Evolutionary conservation across 1,140 invertebrate genomes (phyloP).

Genomic region (Dufourea novaeangliae): DNA sequence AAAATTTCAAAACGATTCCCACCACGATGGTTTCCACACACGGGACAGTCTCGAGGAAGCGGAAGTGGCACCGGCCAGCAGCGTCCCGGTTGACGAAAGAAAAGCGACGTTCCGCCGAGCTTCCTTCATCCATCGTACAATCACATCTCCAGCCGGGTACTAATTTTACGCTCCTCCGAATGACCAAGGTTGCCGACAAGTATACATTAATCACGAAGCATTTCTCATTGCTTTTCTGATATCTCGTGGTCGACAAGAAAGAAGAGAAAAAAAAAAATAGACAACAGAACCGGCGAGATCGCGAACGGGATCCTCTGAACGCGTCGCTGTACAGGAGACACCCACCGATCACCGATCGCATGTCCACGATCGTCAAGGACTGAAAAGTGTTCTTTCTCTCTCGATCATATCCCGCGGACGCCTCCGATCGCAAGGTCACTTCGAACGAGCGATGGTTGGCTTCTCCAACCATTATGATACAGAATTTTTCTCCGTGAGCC

Average conservation of each 20-base stretch:
- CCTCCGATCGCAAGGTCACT: conserved; percentile 60
- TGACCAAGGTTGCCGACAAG: conserved; percentile 12
- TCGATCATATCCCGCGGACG: conserved; percentile 27
- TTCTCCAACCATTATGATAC: too few species aligned
- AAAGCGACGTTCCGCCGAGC: conserved; percentile 79
- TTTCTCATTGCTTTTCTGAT: too few species aligned
- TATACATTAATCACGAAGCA: neutral
- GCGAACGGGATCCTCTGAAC: too few species aligned
- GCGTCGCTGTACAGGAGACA: conserved; percentile 2
- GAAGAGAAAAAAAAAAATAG: too few species aligned
- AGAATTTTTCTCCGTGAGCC: too few species aligned
- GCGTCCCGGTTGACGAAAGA: conserved; percentile 81
- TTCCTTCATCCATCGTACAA: conserved; percentile 63
- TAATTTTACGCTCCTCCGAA: conserved; percentile 13
- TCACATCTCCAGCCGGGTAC: conserved; percentile 33
- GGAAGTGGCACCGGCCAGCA: conserved; percentile 69
- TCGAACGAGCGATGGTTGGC: conserved; percentile 25
- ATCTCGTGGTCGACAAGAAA: conserved; percentile 15
- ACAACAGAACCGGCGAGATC: too few species aligned
- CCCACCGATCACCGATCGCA: conserved; percentile 42
- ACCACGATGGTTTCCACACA: neutral
- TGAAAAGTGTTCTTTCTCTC: neutral
- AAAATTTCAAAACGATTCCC: neutral
- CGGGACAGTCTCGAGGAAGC: conserved; percentile 70
- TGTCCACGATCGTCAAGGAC: conserved; percentile 39